Evolutionary conservation across 35 echinoderm and acorn worm species (phyloP), one percentile per base, ranked within the genome.

Genomic region (Hemicentrotus pulcherrimus): DNA sequence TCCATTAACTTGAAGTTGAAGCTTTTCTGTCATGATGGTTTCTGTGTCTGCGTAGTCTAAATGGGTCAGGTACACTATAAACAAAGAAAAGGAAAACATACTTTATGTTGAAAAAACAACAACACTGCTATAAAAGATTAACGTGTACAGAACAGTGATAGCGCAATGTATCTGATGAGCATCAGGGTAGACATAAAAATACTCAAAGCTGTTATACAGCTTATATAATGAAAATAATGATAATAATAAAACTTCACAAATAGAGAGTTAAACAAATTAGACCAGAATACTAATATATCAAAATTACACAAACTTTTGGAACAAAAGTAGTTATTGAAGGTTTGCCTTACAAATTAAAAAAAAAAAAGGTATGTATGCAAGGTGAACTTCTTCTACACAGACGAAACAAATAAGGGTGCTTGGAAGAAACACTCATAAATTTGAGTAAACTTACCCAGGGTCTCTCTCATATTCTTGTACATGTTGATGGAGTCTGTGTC

Each of bases 381-480:
- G 52, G 16, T 59, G 16, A 59, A 11, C 52, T 59, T 59, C 35
- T 94, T 94, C 48, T 28, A 6, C 10, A 48, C 31, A 94, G 16
- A 94, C 2, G 46, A 6, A 52, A 16, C 2, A 94, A 94, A 8
- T 19, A 61, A 32, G 33, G 86, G n/a, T 88, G 86, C 86, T 32
- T 31, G 8, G 33, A 19, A 28, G 19, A 32, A 88, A 28, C 12
- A 5, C 33, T 13, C 19, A 22, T 60, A 4, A 92, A 4, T 91
- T 59, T 92, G 47, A 45, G 32, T 94, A 28, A 19, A 97, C 98
- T 96, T 95, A 99, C 98, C 98, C 35, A 99, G 92, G 47, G 98
- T 99, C 94, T 99, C 98, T 92, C 98, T 97, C 98, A 99, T 99
- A 86, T 99, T 99, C 85, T 99, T 99, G 96, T 99, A 99, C 98